Evolutionary conservation across 1,140 invertebrate genomes (phyloP).

Genomic region (Ctenoplectra terminalis): DNA sequence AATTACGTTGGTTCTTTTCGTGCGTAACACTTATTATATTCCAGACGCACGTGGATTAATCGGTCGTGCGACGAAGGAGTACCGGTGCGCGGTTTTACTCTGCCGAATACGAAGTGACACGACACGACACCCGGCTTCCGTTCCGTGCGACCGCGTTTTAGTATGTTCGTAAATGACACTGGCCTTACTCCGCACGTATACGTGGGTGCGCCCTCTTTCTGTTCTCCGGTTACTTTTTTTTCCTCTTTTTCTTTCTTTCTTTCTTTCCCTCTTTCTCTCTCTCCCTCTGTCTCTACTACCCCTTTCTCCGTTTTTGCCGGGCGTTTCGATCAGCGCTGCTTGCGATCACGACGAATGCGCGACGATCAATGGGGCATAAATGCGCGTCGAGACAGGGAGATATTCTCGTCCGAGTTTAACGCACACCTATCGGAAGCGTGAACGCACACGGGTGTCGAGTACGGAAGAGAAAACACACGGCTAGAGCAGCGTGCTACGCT

Average conservation of each 20-base stretch:
- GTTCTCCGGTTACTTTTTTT: constrained; percentile 23
- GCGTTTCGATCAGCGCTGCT: constrained; percentile 52
- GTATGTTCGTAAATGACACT: constrained; percentile 43
- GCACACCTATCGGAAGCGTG: constrained; percentile 24
- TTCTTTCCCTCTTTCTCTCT: not conserved
- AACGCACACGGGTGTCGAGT: constrained; percentile 31
- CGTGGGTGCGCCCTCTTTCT: constrained; percentile 48
- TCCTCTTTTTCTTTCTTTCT: not conserved
- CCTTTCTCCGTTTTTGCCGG: constrained; percentile 31
- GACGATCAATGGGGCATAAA: constrained; percentile 61
- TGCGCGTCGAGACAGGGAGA: constrained; percentile 10
- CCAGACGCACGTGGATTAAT: constrained; percentile 59
- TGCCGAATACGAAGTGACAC: constrained; percentile 22
- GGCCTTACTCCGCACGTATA: constrained; percentile 46
- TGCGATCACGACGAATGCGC: constrained; percentile 53
- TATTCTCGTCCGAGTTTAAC: not conserved
- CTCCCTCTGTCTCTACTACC: not conserved
- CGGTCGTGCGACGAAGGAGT: constrained; percentile 19
- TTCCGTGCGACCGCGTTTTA: constrained; percentile 35
- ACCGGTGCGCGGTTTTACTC: constrained; percentile 11
- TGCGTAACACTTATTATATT: not conserved
- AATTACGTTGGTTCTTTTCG: constrained; percentile 8
- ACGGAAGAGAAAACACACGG: constrained; percentile 16
- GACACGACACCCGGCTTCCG: constrained; percentile 37
- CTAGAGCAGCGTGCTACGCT: constrained; percentile 27